Evolutionary conservation across 53 echinoderm and acorn worm species (phyloP).

Genomic region (Zoroaster sp.): DNA sequence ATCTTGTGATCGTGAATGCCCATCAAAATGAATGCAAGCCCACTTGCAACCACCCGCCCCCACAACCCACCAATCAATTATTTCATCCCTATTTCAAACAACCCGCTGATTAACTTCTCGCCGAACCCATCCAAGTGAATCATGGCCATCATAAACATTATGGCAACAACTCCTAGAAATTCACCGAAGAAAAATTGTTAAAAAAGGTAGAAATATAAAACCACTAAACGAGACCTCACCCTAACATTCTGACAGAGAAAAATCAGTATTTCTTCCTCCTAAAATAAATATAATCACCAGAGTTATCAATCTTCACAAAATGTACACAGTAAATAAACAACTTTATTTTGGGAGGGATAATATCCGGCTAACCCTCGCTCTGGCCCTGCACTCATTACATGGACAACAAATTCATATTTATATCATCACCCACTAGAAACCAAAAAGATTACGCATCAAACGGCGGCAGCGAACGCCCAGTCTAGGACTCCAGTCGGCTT

Average conservation of each 20-base stretch:
- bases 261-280: conserved; percentile 29
- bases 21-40: no score
- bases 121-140: neutral
- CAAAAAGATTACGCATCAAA: conserved; percentile 16
- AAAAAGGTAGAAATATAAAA: neutral
- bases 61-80: neutral
- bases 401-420: conserved; percentile 53
- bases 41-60: neutral
- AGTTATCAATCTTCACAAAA: neutral
- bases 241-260: conserved; percentile 12
- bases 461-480: conserved; percentile 27
- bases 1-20: no score
- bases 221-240: neutral
- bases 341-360: neutral
- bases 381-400: conserved; percentile 14
- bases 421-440: conserved; percentile 17
- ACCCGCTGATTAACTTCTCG: neutral
- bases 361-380: neutral
- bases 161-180: neutral
- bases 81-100: neutral
- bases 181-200: neutral
- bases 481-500: conserved; percentile 21
- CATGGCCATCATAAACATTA: neutral
- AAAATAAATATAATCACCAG: conserved; percentile 17
- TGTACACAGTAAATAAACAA: conserved; percentile 10